Base-by-base conservation (phyloP, 1,140 invertebrate genomes). In the Goniozus legneri region DNA sequence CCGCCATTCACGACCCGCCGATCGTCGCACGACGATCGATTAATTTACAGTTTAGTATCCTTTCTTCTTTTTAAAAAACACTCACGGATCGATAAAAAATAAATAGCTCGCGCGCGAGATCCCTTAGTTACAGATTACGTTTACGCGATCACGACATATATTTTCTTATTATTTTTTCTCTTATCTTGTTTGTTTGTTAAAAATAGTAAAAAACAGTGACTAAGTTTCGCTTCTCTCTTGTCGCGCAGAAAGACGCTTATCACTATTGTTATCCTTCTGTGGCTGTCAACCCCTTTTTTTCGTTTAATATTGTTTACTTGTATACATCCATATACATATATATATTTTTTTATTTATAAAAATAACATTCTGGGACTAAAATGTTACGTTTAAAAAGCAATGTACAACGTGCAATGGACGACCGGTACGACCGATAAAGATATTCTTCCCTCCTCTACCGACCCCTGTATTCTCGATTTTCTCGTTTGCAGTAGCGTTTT, bases 191-290 rank as follows among this genome's bases (percentile, higher is more conserved):
- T 59, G 52, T 66, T 62, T 54, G 65, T 64, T 50, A 66, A 72
- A 73, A 75, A 73, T 71, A 71, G 68, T 71, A 73, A 71, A 75
- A 74, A 73, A 73, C 69, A 72, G 65, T 75, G 71, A 75, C 72
- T 75, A 72, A 73, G 63, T 74, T 68, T 64, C 57, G 54, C 54
- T 53, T 65, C 66, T 66, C 61, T 52, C 56, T 62, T 53, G 53
- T 62, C 62, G 56, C 50, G 64, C 60, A 55, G 62, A 64, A 68
- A 70, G 68, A 58, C 58, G 59, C 38, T 40, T 35, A 47, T 47
- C 21, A 21, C 30, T 42, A 43, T 37, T 31, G 30, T 20, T 22
- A 46, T 47, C 24, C 8, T 44, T 42, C n/a, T 41, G 31, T 48
- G 38, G 38, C 31, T 33, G 8, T 33, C 47, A 59, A 41, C 22